phyloP scores from a whole-genome alignment of 53 echinoderm and acorn worm species.

The Temnopleurus reevesii region DNA sequence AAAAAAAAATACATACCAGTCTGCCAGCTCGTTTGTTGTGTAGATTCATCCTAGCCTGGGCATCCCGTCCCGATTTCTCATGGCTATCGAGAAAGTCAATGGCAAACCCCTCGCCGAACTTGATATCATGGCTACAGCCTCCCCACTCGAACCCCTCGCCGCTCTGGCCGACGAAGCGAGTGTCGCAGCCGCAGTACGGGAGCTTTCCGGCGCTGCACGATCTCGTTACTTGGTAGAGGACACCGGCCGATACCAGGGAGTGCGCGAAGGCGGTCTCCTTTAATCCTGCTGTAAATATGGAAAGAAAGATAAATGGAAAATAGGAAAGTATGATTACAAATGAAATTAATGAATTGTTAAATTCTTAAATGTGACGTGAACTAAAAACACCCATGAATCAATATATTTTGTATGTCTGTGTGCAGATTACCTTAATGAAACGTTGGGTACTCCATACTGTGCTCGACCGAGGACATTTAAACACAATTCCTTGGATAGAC shows the following conservation, averaged over 20 bases:
- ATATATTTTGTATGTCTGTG: too few species aligned
- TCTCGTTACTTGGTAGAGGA: slow-evolving; percentile 87
- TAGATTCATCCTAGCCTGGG: slow-evolving; percentile 83
- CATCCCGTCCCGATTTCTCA: slow-evolving; percentile 73
- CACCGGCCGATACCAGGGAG: slow-evolving; percentile 86
- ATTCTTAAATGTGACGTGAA: too few species aligned
- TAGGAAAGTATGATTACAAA: too few species aligned
- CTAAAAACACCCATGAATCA: too few species aligned
- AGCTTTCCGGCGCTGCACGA: slow-evolving; percentile 88
- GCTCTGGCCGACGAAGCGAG: slow-evolving; percentile 66
- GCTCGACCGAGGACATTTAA: too few species aligned
- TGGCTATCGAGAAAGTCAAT: slow-evolving; percentile 79
- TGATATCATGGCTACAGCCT: slow-evolving; percentile 93
- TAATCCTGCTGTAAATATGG: slow-evolving; percentile 66
- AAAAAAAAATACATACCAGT: slow-evolving; percentile 72
- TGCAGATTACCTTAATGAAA: too few species aligned
- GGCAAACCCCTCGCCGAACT: slow-evolving; percentile 80
- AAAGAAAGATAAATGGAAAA: too few species aligned
- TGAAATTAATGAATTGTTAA: too few species aligned
- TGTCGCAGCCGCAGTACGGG: slow-evolving; percentile 88
- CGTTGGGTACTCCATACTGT: too few species aligned
- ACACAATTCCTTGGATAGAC: too few species aligned
- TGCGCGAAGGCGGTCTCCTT: slow-evolving; percentile 94
- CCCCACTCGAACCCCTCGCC: slow-evolving; percentile 91
- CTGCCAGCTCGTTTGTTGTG: slow-evolving; percentile 95